Evolutionary conservation across 2,113 vertebrate genomes (phyloP).

Genomic region (Heterotilapia buettikoferi): DNA sequence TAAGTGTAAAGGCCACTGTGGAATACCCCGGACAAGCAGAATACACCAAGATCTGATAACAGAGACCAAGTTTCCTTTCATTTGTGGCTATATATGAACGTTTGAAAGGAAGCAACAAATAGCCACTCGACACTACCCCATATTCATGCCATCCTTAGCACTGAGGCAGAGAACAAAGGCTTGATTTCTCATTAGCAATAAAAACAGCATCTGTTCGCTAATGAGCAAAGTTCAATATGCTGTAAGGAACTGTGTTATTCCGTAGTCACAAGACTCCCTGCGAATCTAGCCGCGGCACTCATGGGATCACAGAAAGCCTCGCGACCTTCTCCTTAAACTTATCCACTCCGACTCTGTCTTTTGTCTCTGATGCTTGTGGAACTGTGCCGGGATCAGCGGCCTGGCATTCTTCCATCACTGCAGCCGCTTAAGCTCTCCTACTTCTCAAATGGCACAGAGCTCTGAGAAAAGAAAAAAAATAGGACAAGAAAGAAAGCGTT

Average conservation of each 20-base stretch:
- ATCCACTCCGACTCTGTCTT: neutral
- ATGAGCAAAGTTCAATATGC: neutral
- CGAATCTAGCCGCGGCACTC: neutral
- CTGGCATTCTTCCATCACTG: neutral
- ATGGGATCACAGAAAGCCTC: neutral
- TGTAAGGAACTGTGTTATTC: neutral
- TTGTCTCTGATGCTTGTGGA: neutral
- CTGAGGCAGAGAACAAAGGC: neutral
- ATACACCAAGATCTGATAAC: neutral
- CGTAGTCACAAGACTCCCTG: neutral
- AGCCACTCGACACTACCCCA: neutral
- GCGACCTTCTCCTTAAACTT: neutral
- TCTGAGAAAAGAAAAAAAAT: neutral
- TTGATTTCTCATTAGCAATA: neutral
- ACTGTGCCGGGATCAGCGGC: constrained; percentile 7
- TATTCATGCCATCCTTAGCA: neutral
- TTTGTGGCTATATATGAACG: neutral
- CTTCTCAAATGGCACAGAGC: neutral
- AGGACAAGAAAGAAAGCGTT: constrained; percentile 4
- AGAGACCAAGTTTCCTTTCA: neutral
- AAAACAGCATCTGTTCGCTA: neutral
- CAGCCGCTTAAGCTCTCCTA: constrained; percentile 8
- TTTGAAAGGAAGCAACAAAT: neutral
- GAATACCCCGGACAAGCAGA: neutral
- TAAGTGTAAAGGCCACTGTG: neutral